Percentiles rank a stretch among this genome's conserved stretches.
Evolutionary conservation across 1,140 invertebrate species (phyloP).

Genomic region (Camponotus floridanus): DNA sequence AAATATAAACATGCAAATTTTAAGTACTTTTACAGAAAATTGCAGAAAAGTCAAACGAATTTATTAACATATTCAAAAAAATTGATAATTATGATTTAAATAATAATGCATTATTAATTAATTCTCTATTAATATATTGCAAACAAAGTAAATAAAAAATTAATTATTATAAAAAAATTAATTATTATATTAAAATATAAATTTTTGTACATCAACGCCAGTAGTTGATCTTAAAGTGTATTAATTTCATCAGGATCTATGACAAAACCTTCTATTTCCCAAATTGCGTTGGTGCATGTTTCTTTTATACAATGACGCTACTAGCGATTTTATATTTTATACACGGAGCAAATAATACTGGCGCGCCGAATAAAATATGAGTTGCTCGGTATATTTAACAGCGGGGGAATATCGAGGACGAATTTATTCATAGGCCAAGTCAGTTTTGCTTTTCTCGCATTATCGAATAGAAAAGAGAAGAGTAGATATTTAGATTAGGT

Average conservation of each 20-base stretch:
- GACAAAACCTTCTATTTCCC: background rate
- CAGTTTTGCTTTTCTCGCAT: background rate
- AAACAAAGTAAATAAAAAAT: background rate
- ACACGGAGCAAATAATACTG: background rate
- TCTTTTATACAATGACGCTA: conserved; percentile 21
- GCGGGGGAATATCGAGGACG: background rate
- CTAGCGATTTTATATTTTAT: conserved; percentile 11
- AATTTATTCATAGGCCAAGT: conserved; percentile 29
- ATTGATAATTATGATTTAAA: too few relatives aligned
- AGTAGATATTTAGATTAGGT: background rate
- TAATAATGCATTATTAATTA: background rate
- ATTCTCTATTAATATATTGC: background rate
- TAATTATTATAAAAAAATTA: too few relatives aligned
- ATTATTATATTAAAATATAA: background rate
- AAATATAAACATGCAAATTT: background rate
- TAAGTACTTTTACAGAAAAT: too few relatives aligned
- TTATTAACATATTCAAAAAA: background rate
- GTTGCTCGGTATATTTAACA: background rate
- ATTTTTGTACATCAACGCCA: background rate
- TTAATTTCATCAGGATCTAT: conserved; percentile 2
- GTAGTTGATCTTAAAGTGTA: background rate
- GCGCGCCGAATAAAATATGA: conserved; percentile 15
- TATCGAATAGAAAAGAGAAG: background rate
- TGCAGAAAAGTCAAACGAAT: background rate
- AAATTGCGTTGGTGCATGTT: background rate